Evolutionary conservation across 2,113 vertebrate species (phyloP).

Genomic region (Plectropomus leopardus): DNA sequence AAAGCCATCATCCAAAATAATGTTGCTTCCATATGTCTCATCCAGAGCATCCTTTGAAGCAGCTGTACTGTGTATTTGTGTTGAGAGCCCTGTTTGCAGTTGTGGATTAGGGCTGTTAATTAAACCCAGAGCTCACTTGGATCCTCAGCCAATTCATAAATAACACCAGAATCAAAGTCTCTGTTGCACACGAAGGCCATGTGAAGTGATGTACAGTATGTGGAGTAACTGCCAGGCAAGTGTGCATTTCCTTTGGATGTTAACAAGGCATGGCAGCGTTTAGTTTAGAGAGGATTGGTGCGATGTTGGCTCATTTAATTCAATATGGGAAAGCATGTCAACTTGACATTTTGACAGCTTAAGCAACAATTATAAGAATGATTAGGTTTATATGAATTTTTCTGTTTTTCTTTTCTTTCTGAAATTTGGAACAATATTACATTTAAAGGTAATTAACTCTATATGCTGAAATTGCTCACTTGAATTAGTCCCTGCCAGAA

Average conservation of each 20-base stretch:
- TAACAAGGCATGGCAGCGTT: constrained; percentile 38
- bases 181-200: constrained; percentile 29
- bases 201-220: constrained; percentile 40
- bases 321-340: background rate
- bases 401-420: background rate
- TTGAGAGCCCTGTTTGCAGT: constrained; percentile 60
- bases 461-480: background rate
- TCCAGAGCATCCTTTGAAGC: constrained; percentile 52
- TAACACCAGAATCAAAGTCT: constrained; percentile 67
- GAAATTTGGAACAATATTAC: background rate
- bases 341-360: background rate
- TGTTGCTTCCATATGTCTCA: constrained; percentile 31
- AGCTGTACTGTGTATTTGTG: constrained; percentile 44
- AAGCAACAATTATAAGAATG: background rate
- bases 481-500: background rate
- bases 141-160: constrained; percentile 65
- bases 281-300: constrained; percentile 8
- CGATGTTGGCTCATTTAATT: constrained; percentile 4
- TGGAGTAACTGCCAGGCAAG: constrained; percentile 36
- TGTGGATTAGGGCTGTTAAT: constrained; percentile 68
- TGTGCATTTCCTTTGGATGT: constrained; percentile 41
- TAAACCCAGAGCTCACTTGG: constrained; percentile 65
- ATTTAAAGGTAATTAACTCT: background rate
- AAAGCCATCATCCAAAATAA: constrained; percentile 17
- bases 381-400: background rate